Base-by-base conservation (phyloP, 2,797 vertebrate species). In the Enteromius trimaculatus region DNA sequence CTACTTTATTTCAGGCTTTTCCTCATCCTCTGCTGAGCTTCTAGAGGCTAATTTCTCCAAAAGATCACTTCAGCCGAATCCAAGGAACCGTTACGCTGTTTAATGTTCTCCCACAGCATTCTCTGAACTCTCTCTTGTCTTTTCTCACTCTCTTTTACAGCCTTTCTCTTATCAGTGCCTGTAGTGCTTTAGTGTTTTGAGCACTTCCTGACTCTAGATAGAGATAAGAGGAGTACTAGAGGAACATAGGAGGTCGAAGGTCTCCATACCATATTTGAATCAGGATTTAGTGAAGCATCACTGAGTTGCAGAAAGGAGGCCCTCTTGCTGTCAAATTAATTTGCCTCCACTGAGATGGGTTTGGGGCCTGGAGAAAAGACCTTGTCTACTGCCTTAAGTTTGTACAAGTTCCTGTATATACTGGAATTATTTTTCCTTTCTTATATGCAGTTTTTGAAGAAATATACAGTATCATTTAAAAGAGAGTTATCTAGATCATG, bases 1-100 rank as follows among this genome's bases (percentile, higher is more conserved):
- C 79, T 83, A 76, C 84, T 88, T 84, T 39, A 71, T 34, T 71
- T 55, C 21, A 17, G 3, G 13, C 62, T 69, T 68, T 76, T 78
- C 53, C 68, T 77, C 58, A 49, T 64, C 39, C 76, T 34, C 58
- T 26, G 17, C 51, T 23, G 55, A 76, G 16, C 8, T 53, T 66
- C 77, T 66, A 42, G 64, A 85, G 72, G 71, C 44, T 26, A 7
- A 42, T 66, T 44, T 31, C 44, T 77, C 53, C 66, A 34, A 81
- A 9, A 64, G 16, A 80, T 51, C 29, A 47, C 74, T 64, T 77
- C 55, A 83, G 81, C 68, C 31, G 75, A 77, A 79, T 71, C 64
- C 79, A 79, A 47, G n/a, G 72, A 85, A 60, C 77, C 49, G 60
- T 60, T 29, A 29, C 58, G 13, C 23, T 37, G 11, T 75, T 55